Conservation (phyloP, 2,113 vertebrate genomes). For the Cepphus grylle region DNA sequence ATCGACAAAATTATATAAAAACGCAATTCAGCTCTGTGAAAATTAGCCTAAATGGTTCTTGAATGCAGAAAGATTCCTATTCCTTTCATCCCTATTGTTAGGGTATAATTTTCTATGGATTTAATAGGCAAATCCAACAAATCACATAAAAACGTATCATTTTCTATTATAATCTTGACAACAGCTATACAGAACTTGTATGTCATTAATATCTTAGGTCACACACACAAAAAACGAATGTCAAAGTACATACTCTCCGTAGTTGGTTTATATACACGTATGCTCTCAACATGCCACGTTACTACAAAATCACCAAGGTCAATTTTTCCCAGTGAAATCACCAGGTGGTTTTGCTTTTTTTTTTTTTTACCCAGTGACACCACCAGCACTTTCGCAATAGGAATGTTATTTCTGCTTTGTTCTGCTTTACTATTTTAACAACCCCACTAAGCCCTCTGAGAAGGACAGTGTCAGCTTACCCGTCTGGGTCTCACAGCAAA, state of each 20-base stretch:
- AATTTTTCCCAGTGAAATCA: not conserved
- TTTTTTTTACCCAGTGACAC: not conserved
- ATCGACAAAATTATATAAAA: constrained; percentile 19
- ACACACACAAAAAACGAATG: not conserved
- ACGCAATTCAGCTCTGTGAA: constrained; percentile 5
- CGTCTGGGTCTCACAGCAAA: not conserved
- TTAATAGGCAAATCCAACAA: constrained; percentile 45
- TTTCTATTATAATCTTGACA: constrained; percentile 44
- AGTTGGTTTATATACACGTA: not conserved
- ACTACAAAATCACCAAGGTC: not conserved
- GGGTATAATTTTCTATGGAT: constrained; percentile 15
- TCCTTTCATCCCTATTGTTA: constrained; percentile 8
- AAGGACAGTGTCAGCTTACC: not conserved
- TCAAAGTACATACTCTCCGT: not conserved
- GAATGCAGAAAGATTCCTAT: not conserved
- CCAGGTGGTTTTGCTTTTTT: not conserved
- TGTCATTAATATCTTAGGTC: not conserved
- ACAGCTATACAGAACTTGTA: constrained; percentile 1
- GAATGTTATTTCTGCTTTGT: not conserved
- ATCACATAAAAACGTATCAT: constrained; percentile 37
- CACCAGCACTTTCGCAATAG: not conserved
- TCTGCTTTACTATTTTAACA: not conserved
- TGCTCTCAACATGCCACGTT: not conserved
- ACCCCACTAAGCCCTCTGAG: not conserved
- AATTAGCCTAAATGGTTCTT: constrained; percentile 41